Percentiles rank a stretch among this genome's conserved stretches.
phyloP scores from a whole-genome alignment of 2,888 invertebrate species.

The Amphipyra berbera region DNA sequence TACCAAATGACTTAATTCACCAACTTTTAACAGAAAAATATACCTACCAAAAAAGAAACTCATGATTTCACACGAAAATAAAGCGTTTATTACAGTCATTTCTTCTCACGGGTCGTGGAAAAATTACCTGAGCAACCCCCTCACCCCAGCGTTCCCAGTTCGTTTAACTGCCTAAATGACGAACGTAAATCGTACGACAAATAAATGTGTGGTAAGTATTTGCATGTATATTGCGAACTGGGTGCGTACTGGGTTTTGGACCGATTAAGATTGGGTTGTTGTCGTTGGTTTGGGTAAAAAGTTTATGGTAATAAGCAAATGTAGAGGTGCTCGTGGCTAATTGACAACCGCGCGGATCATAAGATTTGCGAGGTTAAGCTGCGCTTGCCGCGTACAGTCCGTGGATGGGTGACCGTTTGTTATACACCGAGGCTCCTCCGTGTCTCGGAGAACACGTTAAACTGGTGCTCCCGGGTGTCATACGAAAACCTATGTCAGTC shows the following conservation, averaged over 20 bases:
- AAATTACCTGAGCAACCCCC: constrained; percentile 48
- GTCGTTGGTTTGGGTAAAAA: too few species aligned
- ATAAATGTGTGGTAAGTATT: constrained; percentile 63
- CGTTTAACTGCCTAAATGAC: constrained; percentile 62
- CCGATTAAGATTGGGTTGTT: not conserved
- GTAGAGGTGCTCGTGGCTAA: too few species aligned
- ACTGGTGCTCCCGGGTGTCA: too few species aligned
- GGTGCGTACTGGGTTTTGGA: constrained; percentile 28
- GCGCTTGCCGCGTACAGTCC: too few species aligned
- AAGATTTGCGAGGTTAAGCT: too few species aligned
- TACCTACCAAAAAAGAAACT: constrained; percentile 10
- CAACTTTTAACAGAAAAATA: constrained; percentile 9
- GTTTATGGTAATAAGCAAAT: too few species aligned
- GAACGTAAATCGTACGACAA: constrained; percentile 60
- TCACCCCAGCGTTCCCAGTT: constrained; percentile 31
- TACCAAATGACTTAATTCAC: constrained; percentile 7
- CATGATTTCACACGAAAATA: constrained; percentile 47
- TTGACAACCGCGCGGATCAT: too few species aligned
- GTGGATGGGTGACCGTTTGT: too few species aligned
- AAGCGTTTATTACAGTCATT: constrained; percentile 51
- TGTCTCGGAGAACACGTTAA: too few species aligned
- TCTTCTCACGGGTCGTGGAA: constrained; percentile 29
- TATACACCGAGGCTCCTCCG: too few species aligned
- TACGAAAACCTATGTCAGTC: too few species aligned
- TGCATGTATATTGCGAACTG: constrained; percentile 66